These are phyloP conservation scores for Rhabditoides inermis DNA, from an alignment of 2,888 invertebrate species.

Conservation along the genomic window DNA sequence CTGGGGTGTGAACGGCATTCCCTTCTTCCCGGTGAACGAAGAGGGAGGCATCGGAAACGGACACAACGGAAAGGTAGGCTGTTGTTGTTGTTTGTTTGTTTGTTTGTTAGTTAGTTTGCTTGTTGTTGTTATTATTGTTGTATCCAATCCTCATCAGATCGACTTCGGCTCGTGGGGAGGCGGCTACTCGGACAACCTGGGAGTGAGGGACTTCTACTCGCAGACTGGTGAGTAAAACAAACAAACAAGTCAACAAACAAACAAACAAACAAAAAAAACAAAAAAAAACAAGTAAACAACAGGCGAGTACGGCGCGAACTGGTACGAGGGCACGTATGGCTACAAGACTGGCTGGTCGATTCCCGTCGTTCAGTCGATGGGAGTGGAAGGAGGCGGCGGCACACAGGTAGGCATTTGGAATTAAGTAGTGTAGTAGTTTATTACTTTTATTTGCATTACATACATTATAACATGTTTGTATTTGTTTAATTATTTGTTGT, in stretches of 20 bases:
- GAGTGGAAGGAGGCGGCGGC: constrained; percentile 40
- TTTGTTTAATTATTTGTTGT: not conserved
- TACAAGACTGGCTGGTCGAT: constrained; percentile 44
- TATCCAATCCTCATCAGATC: not conserved
- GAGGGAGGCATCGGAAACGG: constrained; percentile 41
- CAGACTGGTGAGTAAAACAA: constrained; percentile 24
- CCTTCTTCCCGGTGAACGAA: constrained; percentile 41
- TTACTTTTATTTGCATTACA: not conserved
- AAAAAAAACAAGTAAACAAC: too few species aligned
- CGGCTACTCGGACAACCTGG: constrained; percentile 37
- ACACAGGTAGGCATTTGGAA: constrained; percentile 16
- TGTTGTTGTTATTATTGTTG: not conserved
- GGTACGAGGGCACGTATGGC: constrained; percentile 40
- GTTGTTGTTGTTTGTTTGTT: too few species aligned
- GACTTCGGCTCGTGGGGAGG: constrained; percentile 45
- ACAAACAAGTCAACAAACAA: too few species aligned
- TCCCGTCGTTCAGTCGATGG: constrained; percentile 34
- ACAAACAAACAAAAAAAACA: too few species aligned
- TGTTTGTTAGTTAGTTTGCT: too few species aligned
- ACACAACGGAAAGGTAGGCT: constrained; percentile 35
- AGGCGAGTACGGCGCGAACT: constrained; percentile 36
- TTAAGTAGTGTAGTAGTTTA: not conserved
- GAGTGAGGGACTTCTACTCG: constrained; percentile 39
- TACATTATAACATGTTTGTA: not conserved
- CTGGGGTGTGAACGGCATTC: constrained; percentile 42